Percentiles rank a stretch among this genome's conserved stretches.
These are phyloP conservation scores for Liposcelis brunnea DNA, from an alignment of 2,888 invertebrate genomes.

Conservation along the genomic window DNA sequence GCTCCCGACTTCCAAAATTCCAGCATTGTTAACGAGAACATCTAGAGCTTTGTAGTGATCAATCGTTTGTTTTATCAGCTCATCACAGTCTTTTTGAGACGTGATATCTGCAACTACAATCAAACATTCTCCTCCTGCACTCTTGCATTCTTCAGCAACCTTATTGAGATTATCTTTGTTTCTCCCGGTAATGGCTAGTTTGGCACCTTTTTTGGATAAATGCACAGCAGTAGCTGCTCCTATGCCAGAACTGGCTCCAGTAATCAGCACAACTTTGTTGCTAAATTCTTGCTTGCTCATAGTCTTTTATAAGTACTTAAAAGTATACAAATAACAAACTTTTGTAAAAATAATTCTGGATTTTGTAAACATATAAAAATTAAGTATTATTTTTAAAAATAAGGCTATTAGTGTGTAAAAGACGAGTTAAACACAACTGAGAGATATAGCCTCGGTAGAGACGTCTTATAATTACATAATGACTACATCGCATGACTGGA, in stretches of 20 bases:
- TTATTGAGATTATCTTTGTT: conserved; percentile 26
- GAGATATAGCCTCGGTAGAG: no score
- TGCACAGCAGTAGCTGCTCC: conserved; percentile 29
- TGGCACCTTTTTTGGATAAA: conserved; percentile 28
- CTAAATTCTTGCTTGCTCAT: conserved; percentile 4
- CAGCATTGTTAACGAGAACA: conserved; percentile 36
- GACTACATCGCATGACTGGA: no score
- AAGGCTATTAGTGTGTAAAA: no score
- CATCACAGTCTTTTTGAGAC: conserved; percentile 24
- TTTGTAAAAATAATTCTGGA: no score
- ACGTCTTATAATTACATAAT: no score
- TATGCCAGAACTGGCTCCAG: conserved; percentile 31
- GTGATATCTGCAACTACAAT: conserved; percentile 21
- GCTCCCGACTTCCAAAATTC: conserved; percentile 31
- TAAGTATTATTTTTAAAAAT: no score
- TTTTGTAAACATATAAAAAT: no score
- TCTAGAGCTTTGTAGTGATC: conserved; percentile 25
- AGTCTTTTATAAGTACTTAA: no score
- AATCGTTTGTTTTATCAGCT: conserved; percentile 24
- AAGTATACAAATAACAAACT: no score
- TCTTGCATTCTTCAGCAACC: conserved; percentile 21
- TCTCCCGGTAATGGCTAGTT: conserved; percentile 27
- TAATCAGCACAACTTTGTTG: conserved; percentile 15
- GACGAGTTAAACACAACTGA: no score
- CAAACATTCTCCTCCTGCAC: conserved; percentile 15